Evolutionary conservation across 1,140 invertebrate genomes (phyloP).

Genomic region (Platyscapa corneri): DNA sequence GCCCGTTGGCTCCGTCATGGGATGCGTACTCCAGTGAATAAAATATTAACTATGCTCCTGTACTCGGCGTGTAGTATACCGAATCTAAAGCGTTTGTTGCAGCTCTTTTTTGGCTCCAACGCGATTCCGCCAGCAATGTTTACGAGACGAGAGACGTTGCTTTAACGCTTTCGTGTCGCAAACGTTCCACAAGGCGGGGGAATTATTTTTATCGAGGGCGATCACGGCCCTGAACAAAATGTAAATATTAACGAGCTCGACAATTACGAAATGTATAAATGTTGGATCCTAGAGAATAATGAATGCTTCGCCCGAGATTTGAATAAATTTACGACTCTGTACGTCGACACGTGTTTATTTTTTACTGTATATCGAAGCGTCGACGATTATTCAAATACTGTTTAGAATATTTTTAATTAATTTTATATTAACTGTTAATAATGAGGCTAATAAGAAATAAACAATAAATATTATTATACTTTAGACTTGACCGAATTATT

Average conservation of each 20-base stretch:
- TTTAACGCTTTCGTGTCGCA: too few relatives aligned
- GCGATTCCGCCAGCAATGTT: too few relatives aligned
- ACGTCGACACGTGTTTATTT: neutral
- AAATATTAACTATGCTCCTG: neutral
- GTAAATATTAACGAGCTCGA: neutral
- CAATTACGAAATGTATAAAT: slow-evolving; percentile 3
- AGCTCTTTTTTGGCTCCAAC: too few relatives aligned
- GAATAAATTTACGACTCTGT: too few relatives aligned
- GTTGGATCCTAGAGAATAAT: neutral
- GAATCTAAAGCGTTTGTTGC: neutral
- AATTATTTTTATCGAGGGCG: neutral
- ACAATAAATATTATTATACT: too few relatives aligned
- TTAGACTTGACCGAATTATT: too few relatives aligned
- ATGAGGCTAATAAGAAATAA: neutral
- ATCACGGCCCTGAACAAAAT: neutral
- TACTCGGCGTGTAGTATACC: slow-evolving; percentile 4
- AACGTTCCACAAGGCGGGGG: too few relatives aligned
- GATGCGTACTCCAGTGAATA: slow-evolving; percentile 44
- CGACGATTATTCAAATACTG: neutral
- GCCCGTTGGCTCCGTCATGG: slow-evolving; percentile 16
- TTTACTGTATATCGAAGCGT: neutral
- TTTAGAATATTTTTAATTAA: neutral
- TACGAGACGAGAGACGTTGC: too few relatives aligned
- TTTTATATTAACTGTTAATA: neutral
- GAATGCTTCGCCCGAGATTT: neutral